Evolutionary conservation across 2,888 invertebrate species (phyloP).

Genomic region (Nasonovia ribisnigri): DNA sequence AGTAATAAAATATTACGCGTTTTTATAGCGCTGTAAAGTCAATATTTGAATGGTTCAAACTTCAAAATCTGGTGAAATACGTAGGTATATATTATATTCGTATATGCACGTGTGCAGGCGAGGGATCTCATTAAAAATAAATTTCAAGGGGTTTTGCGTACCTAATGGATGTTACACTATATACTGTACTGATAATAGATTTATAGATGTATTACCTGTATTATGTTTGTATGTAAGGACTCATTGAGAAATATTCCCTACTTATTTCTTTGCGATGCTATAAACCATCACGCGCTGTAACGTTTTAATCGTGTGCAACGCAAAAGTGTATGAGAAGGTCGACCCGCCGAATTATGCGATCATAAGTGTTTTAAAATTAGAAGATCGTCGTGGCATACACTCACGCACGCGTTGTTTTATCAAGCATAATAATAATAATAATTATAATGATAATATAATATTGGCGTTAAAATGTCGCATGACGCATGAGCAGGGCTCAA

Average conservation of each 20-base stretch:
- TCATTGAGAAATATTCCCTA: not conserved
- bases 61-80: not conserved
- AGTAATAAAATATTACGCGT: not conserved
- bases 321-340: constrained; percentile 39
- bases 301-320: constrained; percentile 14
- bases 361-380: constrained; percentile 49
- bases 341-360: not conserved
- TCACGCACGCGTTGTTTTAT: not conserved
- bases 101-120: not conserved
- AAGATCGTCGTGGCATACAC: not conserved
- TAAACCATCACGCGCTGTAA: not conserved
- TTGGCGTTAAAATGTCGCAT: not conserved
- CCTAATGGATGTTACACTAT: not conserved
- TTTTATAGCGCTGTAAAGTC: not conserved
- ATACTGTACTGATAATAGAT: not conserved
- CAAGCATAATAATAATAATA: not conserved
- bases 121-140: constrained; percentile 13
- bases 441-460: not conserved
- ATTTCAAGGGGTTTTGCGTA: not conserved
- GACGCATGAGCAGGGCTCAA: not conserved
- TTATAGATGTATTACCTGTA: not conserved
- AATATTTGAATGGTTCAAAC: not conserved
- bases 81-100: not conserved
- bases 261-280: not conserved
- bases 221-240: not conserved